Evolutionary conservation across 53 echinoderm and acorn worm genomes (phyloP), one percentile per base, ranked within the genome.

Genomic region (Echinometra lucunter): DNA sequence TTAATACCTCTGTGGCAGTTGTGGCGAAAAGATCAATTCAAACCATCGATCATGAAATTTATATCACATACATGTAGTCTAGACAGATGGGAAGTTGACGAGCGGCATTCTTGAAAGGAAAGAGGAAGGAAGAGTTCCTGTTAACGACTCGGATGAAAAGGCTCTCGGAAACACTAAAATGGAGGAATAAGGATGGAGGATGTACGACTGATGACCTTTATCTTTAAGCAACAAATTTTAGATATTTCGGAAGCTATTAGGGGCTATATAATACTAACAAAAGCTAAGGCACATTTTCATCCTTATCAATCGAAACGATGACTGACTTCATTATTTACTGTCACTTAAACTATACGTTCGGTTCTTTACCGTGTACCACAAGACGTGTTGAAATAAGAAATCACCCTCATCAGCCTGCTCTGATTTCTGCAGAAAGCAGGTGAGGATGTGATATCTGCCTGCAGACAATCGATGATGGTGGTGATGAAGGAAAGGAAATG

Each of bases 381-480:
- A 16, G 38, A 40, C 35, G 19, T 78, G 7, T 42, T 78, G 78
- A 21, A 11, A 18, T 37, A 78, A 38, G 69, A 30, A 69, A 69
- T 78, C 21, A 40, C 38, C 35, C 1, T 42, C 85, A 85, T 47
- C 27, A 85, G 11, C 13, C n/a, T 47, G 27, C 5, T 81, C 3
- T 85, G 49, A 53, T 85, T 85, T 49, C 4, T 15, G 40, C 5
- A 27, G 30, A 45, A 85, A 28, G 47, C 85, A 85, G 49, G 27
- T 85, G 85, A 49, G n/a, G 49, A 85, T 49, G 47, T 49, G 85
- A 85, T 85, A 45, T 25, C 28, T 17, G 49, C 47, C 85, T 42
- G 23, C 12, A 28, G 85, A 49, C 12, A 47, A 85, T 85, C 85
- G 30, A 85, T 85, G 45, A 49, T 27, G n/a, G 28, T n/a, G 49